These are phyloP conservation scores for Dascillus cervinus DNA, from an alignment of 2,888 invertebrate genomes.

Conservation along the genomic window DNA sequence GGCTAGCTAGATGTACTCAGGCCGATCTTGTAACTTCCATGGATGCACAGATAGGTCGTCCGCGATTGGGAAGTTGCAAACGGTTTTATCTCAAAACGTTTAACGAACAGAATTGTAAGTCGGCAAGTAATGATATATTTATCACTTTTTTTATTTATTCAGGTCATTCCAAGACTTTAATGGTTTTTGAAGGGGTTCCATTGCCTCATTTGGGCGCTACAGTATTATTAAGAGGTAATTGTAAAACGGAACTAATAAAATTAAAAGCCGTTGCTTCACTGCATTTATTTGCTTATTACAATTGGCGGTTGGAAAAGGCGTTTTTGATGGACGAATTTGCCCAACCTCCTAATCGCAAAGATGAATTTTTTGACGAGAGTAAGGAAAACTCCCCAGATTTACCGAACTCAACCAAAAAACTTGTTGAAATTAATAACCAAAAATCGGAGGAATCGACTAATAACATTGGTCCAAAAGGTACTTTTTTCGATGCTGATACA, in stretches of 20 bases:
- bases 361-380: constrained; percentile 40
- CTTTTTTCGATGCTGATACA: constrained; percentile 19
- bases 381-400: constrained; percentile 36
- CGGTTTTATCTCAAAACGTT: constrained; percentile 67
- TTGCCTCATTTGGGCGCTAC: constrained; percentile 79
- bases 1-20: constrained; percentile 68
- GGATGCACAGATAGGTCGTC: constrained; percentile 77
- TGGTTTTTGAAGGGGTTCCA: constrained; percentile 89
- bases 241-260: constrained; percentile 62
- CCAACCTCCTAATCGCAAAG: constrained; percentile 54
- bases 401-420: constrained; percentile 11
- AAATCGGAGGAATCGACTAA: constrained; percentile 10
- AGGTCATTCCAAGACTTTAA: constrained; percentile 73
- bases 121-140: no score
- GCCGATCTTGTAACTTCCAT: constrained; percentile 82
- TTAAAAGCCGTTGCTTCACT: constrained; percentile 78
- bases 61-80: constrained; percentile 76
- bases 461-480: constrained; percentile 11
- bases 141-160: constrained; percentile 19
- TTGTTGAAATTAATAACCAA: constrained; percentile 6
- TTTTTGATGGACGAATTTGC: constrained; percentile 86
- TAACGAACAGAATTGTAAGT: constrained; percentile 25
- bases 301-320: constrained; percentile 86
- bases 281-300: constrained; percentile 79
- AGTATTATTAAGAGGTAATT: constrained; percentile 74